Base-by-base conservation (phyloP, 1,140 invertebrate genomes). In the Temnothorax longispinosus region DNA sequence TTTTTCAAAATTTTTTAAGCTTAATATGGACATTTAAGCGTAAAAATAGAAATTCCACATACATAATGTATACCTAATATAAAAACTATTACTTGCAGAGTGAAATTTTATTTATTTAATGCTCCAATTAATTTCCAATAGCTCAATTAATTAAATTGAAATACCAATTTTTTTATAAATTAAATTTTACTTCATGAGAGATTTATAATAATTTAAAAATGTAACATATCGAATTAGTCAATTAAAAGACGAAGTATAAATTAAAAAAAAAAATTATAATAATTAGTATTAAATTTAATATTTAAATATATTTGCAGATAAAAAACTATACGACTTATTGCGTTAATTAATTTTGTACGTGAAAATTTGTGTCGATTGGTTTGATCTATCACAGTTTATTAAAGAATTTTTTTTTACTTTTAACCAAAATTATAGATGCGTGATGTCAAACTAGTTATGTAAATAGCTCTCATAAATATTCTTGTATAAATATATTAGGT, bases 361-460 rank as follows among this genome's bases (percentile, higher is more conserved):
- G 27, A 41, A 0, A 21, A 44, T 1, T 58, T 44, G 21, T 27
- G 11, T 11, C 38, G 13, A 5, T 27, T 27, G 27, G 27, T 21
- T 75, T 56, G 15, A 74, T 41, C n/a, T 69, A 3, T 35, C 7
- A 32, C 10, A 54, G 50, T 38, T 76, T 27, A 5, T 47, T 32
- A 77, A 77, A 60, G 1, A 60, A 27, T 21, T 44, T 52, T 52
- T 13, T 76, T 32, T 44, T 10, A 44, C 4, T 60, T 77, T 44
- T 44, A 44, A 41, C 6, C 0, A 32, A 60, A 27, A 32, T 27
- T 60, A 41, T 21, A 27, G 21, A 10, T 44, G 15, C 15, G 15
- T 62, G 8, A 44, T 76, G 13, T 15, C n/a, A 27, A 76, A 60
- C 52, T 56, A 38, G 52, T 60, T 60, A 77, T 62, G 56, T 27